phyloP scores from a whole-genome alignment of 2,888 invertebrate species.

The Synanthedon tipuliformis region DNA sequence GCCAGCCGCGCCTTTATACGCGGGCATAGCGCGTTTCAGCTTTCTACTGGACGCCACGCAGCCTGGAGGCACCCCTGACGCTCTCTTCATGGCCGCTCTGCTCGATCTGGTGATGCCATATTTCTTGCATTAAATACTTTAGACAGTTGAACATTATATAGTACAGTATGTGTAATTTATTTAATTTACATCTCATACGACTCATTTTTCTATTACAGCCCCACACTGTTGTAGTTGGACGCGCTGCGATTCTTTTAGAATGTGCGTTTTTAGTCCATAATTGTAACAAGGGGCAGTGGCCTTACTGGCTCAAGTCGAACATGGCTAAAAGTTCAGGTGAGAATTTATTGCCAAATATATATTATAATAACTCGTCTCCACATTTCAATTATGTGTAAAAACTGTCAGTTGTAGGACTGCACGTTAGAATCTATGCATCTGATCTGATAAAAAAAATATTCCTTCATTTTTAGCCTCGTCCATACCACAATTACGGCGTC shows the following conservation, averaged over 20 bases:
- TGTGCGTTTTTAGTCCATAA: slow-evolving; percentile 97
- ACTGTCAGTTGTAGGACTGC: too few relatives aligned
- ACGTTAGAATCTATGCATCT: too few relatives aligned
- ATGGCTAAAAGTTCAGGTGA: slow-evolving; percentile 48
- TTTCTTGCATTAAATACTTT: too few relatives aligned
- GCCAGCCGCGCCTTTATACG: slow-evolving; percentile 79
- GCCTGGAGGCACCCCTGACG: slow-evolving; percentile 96
- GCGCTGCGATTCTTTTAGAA: slow-evolving; percentile 93
- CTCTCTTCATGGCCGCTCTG: slow-evolving; percentile 92
- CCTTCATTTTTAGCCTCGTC: slow-evolving; percentile 32
- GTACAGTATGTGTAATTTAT: too few relatives aligned
- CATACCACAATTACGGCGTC: slow-evolving; percentile 49
- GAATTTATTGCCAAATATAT: slow-evolving; percentile 4
- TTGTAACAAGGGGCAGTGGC: slow-evolving; percentile 99
- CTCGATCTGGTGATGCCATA: slow-evolving; percentile 84
- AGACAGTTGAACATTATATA: slow-evolving; percentile 1
- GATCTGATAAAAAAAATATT: background rate
- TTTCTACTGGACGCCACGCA: slow-evolving; percentile 95
- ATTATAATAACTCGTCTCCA: background rate
- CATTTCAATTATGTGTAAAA: too few relatives aligned
- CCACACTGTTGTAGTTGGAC: slow-evolving; percentile 91
- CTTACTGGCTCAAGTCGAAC: slow-evolving; percentile 95
- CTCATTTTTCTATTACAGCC: slow-evolving; percentile 66
- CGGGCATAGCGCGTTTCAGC: slow-evolving; percentile 91
- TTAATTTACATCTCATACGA: too few relatives aligned